Percentiles rank a stretch among this genome's conserved stretches.
These are phyloP conservation scores for Cololabis saira DNA, from an alignment of 2,113 vertebrate genomes.

Conservation along the genomic window DNA sequence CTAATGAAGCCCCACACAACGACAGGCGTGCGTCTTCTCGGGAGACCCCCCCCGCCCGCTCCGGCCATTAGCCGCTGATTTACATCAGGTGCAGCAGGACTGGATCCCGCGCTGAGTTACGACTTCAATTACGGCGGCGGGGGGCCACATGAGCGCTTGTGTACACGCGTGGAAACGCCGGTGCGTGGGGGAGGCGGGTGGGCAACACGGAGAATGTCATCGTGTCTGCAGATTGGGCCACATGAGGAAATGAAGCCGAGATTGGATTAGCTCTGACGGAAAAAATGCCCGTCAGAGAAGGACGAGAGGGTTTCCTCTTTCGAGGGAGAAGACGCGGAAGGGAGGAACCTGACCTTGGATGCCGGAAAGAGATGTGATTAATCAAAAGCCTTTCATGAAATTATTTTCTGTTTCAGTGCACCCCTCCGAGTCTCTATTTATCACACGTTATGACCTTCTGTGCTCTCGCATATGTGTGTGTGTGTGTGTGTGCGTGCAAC, in stretches of 20 bases:
- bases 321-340: conserved; percentile 18
- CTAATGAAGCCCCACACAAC: conserved; percentile 21
- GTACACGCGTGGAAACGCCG: neutral
- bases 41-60: conserved; percentile 33
- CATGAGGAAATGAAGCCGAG: conserved; percentile 56
- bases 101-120: conserved; percentile 67
- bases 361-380: conserved; percentile 67
- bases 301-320: conserved; percentile 11
- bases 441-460: conserved; percentile 55
- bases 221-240: conserved; percentile 53
- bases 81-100: conserved; percentile 67
- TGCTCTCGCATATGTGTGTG: conserved; percentile 1
- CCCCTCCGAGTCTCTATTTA: conserved; percentile 65
- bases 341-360: conserved; percentile 73
- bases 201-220: conserved; percentile 55
- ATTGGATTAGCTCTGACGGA: conserved; percentile 64
- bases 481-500: neutral
- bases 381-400: conserved; percentile 78
- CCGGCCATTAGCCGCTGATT: conserved; percentile 65
- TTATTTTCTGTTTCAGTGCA: conserved; percentile 74
- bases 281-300: conserved; percentile 24
- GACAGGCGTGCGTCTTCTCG: conserved; percentile 22
- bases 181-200: conserved; percentile 56
- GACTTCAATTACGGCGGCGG: conserved; percentile 76
- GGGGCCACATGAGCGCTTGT: conserved; percentile 26